Conservation (phyloP, 1,140 invertebrate genomes). For the Camponotus pennsylvanicus region DNA sequence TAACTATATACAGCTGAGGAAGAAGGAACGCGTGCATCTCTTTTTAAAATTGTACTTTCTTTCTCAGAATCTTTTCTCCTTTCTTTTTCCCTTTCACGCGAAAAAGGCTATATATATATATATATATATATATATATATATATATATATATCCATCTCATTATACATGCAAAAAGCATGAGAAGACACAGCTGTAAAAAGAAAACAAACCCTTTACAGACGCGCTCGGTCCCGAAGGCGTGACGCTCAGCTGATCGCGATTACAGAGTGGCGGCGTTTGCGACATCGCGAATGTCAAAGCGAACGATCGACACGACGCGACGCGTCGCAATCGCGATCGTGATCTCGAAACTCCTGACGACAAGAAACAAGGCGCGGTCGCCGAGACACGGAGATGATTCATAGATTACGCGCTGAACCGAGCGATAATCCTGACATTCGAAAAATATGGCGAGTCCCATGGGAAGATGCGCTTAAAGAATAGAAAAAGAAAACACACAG, state of each 20-base stretch:
- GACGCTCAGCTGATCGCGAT: slow-evolving; percentile 55
- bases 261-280: no score
- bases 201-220: background rate
- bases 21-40: background rate
- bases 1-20: no score
- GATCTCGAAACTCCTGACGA: background rate
- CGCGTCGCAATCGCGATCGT: background rate
- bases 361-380: slow-evolving; percentile 42
- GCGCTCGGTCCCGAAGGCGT: background rate
- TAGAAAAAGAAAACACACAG: background rate
- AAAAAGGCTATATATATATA: slow-evolving; percentile 3
- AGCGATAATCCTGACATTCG: slow-evolving; percentile 26
- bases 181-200: background rate
- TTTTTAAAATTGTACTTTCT: background rate
- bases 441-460: slow-evolving; percentile 4
- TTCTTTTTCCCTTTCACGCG: background rate
- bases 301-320: no score
- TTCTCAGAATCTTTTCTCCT: background rate
- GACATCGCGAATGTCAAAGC: background rate
- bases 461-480: background rate
- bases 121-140: background rate
- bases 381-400: slow-evolving; percentile 45
- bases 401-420: slow-evolving; percentile 21
- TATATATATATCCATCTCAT: background rate
- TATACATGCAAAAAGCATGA: background rate